Evolutionary conservation across 2,113 vertebrate species (phyloP), one percentile per base, ranked within the genome.

Genomic region (Ibidorhyncha struthersii): DNA sequence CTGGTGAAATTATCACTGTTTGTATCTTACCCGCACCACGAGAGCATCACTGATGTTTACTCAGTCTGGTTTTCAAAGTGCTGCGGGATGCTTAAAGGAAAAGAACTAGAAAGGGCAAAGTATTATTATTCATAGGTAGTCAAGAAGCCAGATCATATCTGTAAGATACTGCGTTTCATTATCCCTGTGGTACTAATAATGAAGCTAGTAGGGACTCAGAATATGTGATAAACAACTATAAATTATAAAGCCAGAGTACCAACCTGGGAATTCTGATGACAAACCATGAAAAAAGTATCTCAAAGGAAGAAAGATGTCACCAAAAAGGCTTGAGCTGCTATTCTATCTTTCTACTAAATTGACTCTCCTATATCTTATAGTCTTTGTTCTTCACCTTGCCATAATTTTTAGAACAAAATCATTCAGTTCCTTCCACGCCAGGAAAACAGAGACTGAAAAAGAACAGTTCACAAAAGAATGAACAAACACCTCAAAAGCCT

Each of bases 151-250:
- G 89, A 96, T 96, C 93, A 41, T 96, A 91, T 96, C 90, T 95
- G 67, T 86, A 96, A 85, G 84, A 94, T 77, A 71, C 29, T 66
- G 67, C 45, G 93, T 95, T 97, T 97, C 96, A 96, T 96, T 94
- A 95, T 81, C 82, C 96, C 96, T 96, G 89, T 94, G 97, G 93
- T 66, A 83, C 91, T 95, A 95, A 96, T 95, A 95, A 96, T 80
- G 89, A 97, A 90, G 87, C 74, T 95, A 86, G 95, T 0, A 88
- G 91, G 87, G 81, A 85, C 89, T 95, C 93, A 83, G 69, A 94
- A 91, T 87, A 67, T 18, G 87, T 67, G 91, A 97, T 94, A 95
- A 97, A 95, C 95, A 96, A 94, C 89, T 32, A 77, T 73, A 95
- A 96, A 97, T 97, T 95, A 83, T 41, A 93, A 63, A 23, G 66